Conservation (phyloP, 1,140 invertebrate genomes). For the Camponotus floridanus region DNA sequence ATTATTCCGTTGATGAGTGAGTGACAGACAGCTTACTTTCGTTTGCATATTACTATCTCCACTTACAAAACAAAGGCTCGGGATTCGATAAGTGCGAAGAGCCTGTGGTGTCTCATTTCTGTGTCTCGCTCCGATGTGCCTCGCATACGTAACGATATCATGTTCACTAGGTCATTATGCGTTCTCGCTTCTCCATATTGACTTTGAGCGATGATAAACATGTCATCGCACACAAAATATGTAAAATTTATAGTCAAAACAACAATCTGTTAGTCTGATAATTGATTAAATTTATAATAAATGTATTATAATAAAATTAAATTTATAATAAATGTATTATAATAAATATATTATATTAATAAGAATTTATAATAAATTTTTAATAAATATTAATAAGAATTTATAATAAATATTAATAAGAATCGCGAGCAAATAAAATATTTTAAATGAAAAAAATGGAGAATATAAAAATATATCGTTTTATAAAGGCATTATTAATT, state of each 20-base stretch:
- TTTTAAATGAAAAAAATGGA: too few species aligned
- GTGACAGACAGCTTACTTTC: conserved; percentile 17
- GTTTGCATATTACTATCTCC: conserved; percentile 48
- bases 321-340: too few species aligned
- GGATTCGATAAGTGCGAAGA: conserved; percentile 24
- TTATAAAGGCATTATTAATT: background rate
- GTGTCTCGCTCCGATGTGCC: conserved; percentile 27
- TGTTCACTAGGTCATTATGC: conserved; percentile 32
- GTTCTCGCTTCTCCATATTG: background rate
- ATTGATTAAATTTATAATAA: too few species aligned
- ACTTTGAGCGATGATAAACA: background rate
- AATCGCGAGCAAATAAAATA: too few species aligned
- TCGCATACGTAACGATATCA: background rate
- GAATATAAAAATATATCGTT: too few species aligned
- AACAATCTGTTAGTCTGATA: background rate
- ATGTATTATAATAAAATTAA: too few species aligned
- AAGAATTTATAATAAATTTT: too few species aligned
- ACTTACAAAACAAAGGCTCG: conserved; percentile 53
- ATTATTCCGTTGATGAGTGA: background rate
- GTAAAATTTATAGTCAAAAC: conserved; percentile 4
- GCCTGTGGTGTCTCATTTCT: conserved; percentile 27
- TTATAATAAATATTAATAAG: too few species aligned
- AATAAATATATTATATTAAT: too few species aligned
- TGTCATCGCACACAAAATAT: too few species aligned
- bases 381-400: too few species aligned